Percentiles rank a stretch among this genome's conserved stretches.
Conservation (phyloP, 2,888 invertebrate species). For the Panzeria rudis region DNA sequence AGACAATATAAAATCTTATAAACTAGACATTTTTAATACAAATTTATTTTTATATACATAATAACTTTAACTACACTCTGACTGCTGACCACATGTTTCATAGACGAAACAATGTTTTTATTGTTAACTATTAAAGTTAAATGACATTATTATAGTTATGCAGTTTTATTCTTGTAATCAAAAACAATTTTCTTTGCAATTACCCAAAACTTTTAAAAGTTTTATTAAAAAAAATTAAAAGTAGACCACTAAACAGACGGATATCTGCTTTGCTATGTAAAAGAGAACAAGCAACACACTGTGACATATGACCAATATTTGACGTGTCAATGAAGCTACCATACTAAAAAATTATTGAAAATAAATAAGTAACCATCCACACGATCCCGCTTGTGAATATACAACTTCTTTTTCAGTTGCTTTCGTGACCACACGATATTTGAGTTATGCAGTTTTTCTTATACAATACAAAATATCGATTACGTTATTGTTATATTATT, state of each 20-base stretch:
- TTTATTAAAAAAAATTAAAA: conserved; percentile 23
- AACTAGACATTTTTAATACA: neutral
- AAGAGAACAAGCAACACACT: conserved; percentile 11
- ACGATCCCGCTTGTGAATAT: too few relatives aligned
- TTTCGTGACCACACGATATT: too few relatives aligned
- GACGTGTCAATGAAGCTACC: conserved; percentile 64
- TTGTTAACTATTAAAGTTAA: neutral
- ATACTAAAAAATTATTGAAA: conserved; percentile 6
- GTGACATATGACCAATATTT: neutral
- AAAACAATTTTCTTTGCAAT: conserved; percentile 5
- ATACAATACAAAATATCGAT: too few relatives aligned
- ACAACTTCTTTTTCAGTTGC: too few relatives aligned
- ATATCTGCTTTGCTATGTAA: conserved; percentile 22
- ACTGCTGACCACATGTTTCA: conserved; percentile 35
- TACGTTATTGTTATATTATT: too few relatives aligned
- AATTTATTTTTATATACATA: neutral
- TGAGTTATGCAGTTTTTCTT: too few relatives aligned
- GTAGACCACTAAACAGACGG: conserved; percentile 6
- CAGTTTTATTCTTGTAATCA: neutral
- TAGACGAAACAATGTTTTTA: neutral
- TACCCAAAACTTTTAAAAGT: conserved; percentile 44
- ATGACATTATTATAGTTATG: neutral
- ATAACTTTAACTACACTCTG: neutral
- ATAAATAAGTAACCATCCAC: too few relatives aligned
- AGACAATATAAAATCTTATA: neutral